A percentile compares a stretch with the other conserved stretches of the same genome.
These are phyloP conservation scores for Cephalopachus bancanus DNA, from an alignment of 2,797 vertebrate genomes.

Conservation along the genomic window DNA sequence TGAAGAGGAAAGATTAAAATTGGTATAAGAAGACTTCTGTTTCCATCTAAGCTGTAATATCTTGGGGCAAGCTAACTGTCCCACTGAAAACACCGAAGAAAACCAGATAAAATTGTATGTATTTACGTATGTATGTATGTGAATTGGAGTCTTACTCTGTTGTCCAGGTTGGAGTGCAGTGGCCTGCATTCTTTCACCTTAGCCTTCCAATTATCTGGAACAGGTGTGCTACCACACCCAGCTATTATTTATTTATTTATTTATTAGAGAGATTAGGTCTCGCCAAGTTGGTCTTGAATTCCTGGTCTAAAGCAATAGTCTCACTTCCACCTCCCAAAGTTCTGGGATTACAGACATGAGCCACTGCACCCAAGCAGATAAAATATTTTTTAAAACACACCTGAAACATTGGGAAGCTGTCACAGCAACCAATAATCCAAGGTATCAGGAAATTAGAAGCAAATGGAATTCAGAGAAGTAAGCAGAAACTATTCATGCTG, in stretches of 20 bases:
- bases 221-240: too few species aligned
- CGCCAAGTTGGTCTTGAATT: too few species aligned
- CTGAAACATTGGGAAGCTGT: neutral
- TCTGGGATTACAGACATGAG: too few species aligned
- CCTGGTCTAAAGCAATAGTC: too few species aligned
- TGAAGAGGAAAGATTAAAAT: neutral
- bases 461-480: constrained; percentile 53
- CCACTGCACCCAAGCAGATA: neutral
- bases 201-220: too few species aligned
- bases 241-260: too few species aligned
- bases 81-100: constrained; percentile 20
- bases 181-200: too few species aligned
- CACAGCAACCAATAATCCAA: constrained; percentile 65
- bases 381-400: constrained; percentile 36
- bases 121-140: too few species aligned
- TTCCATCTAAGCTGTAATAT: constrained; percentile 35
- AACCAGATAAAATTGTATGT: neutral
- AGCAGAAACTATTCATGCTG: constrained; percentile 28
- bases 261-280: too few species aligned
- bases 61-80: neutral
- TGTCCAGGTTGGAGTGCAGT: too few species aligned
- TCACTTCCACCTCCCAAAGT: too few species aligned
- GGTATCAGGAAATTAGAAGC: constrained; percentile 28
- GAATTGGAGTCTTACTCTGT: too few species aligned
- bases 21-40: neutral